Base-by-base conservation (phyloP, 2,113 vertebrate species). In the Tupaia chinensis region DNA sequence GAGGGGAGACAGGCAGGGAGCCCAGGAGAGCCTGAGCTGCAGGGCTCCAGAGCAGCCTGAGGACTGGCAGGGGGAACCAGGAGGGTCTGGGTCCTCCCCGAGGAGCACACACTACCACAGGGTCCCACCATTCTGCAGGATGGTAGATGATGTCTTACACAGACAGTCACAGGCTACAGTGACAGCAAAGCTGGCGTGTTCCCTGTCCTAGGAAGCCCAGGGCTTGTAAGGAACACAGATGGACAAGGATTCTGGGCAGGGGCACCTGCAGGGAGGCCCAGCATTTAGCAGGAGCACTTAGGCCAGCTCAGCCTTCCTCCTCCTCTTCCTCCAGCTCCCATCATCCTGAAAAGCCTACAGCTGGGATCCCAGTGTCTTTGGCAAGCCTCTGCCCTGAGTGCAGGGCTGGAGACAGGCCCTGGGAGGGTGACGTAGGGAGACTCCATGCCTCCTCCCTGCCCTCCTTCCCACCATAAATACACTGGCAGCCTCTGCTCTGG, bases 181-280 rank as follows among this genome's bases (percentile, higher is more conserved):
- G 32, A 77, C 66, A 74, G 16, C 23, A 25, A 20, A 14, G 7
- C 0, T 4, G 5, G 14, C 29, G 0, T 6, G 1, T 1, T n/a
- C 16, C 20, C 58, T 84, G 77, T 14, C 14, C 68, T 73, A 3
- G 84, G 66, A 87, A 72, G n/a, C 63, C 86, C 19, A 1, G 1
- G 20, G 7, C 14, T 77, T 11, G 22, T 4, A 7, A 60, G 70
- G 4, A 15, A 61, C 58, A 19, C 19, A 80, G 53, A 7, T 0
- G 3, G 6, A 2, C 1, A 32, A 11, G 20, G 0, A 5, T 3
- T 70, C 17, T 3, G 32, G 22, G 44, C 44, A 44, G 17, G 6
- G 4, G 69, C 17, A 12, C 14, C 25, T 13, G 19, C 19, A 27
- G 27, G 76, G 70, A 44, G 27, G 27, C 27, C 13, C 22, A 7